Conservation (phyloP, 2,888 invertebrate species). For the Drosophila mulleri region DNA sequence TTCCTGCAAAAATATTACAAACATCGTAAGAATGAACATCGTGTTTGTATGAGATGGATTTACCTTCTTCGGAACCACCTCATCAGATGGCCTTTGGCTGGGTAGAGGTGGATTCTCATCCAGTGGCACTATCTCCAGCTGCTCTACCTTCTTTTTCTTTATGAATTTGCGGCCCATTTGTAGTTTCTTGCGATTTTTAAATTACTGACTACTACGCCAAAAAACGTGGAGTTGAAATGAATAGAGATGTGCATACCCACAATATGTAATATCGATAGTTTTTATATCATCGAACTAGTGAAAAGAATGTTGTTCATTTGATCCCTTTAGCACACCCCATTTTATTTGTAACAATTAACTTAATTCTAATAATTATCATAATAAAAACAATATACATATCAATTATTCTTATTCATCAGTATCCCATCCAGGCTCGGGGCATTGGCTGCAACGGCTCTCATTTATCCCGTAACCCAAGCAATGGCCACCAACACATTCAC, state of each 20-base stretch:
- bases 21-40: neutral
- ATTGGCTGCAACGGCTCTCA: conserved; percentile 90
- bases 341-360: conserved; percentile 28
- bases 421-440: conserved; percentile 88
- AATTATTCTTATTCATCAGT: conserved; percentile 75
- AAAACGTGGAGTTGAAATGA: conserved; percentile 72
- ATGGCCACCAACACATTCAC: conserved; percentile 94
- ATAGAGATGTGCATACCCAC: conserved; percentile 28
- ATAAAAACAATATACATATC: neutral
- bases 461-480: conserved; percentile 96
- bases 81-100: conserved; percentile 89
- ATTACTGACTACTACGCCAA: conserved; percentile 11
- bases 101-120: conserved; percentile 86
- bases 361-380: conserved; percentile 4
- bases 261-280: conserved; percentile 31
- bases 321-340: conserved; percentile 2
- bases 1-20: conserved; percentile 86
- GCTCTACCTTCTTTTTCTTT: conserved; percentile 69
- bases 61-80: conserved; percentile 90
- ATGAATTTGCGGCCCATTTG: conserved; percentile 76
- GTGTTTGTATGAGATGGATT: conserved; percentile 24
- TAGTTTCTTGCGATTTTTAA: neutral
- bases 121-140: conserved; percentile 85
- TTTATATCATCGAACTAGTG: conserved; percentile 3
- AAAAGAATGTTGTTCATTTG: neutral